Conservation (phyloP, 2,797 vertebrate species). For the Clarias pachynema region DNA sequence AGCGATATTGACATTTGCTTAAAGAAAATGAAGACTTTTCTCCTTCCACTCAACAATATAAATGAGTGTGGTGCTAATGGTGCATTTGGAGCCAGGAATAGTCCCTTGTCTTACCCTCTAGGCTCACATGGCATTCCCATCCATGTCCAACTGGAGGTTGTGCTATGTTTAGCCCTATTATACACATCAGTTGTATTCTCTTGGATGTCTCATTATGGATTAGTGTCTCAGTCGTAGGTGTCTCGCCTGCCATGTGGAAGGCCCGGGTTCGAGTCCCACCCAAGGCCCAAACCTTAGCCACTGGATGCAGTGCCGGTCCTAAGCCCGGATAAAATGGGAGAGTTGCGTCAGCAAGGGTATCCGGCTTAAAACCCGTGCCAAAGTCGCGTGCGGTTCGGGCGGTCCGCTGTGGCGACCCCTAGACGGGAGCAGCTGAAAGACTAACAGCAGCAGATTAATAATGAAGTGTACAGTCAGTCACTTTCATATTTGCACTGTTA, state of each 20-base stretch:
- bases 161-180: conserved; percentile 65
- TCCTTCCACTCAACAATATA: conserved; percentile 54
- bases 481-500: background rate
- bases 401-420: too few species aligned
- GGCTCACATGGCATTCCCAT: conserved; percentile 51
- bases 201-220: background rate
- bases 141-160: conserved; percentile 62
- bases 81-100: conserved; percentile 55
- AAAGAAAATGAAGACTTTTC: background rate
- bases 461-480: background rate
- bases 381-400: too few species aligned
- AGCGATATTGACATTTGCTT: background rate
- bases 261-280: too few species aligned
- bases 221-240: too few species aligned
- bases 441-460: background rate
- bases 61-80: background rate
- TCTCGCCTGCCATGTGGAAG: too few species aligned
- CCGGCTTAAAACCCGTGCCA: too few species aligned
- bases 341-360: too few species aligned
- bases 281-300: too few species aligned
- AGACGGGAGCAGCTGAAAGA: too few species aligned
- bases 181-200: conserved; percentile 26
- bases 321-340: too few species aligned
- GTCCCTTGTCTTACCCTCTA: conserved; percentile 55
- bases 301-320: too few species aligned